These are phyloP conservation scores for Taenioides sp. DNA, from an alignment of 2,797 vertebrate genomes.

Conservation along the genomic window DNA sequence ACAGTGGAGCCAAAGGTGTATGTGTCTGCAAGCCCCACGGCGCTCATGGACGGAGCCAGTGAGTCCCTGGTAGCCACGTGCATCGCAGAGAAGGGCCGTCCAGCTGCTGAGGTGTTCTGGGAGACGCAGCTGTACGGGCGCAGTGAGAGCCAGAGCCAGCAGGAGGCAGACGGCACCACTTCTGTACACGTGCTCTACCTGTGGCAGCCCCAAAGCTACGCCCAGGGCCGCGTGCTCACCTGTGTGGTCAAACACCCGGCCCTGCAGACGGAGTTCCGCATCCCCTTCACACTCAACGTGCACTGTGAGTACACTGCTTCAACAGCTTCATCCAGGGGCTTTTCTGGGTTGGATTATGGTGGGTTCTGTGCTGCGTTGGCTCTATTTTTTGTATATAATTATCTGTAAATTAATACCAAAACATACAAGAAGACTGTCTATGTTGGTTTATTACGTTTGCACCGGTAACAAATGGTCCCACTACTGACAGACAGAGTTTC, in stretches of 20 bases:
- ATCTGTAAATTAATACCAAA: no score
- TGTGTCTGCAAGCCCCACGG: conserved; percentile 82
- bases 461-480: no score
- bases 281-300: conserved; percentile 84
- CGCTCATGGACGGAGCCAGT: conserved; percentile 86
- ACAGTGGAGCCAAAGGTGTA: conserved; percentile 93
- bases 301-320: conserved; percentile 84
- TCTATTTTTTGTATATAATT: no score
- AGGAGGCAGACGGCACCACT: conserved; percentile 86
- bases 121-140: conserved; percentile 85
- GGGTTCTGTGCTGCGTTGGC: no score
- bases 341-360: no score
- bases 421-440: no score
- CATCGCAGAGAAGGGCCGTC: conserved; percentile 91
- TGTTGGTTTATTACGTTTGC: no score
- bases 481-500: no score
- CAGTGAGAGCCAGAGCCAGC: conserved; percentile 74
- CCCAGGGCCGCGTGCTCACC: conserved; percentile 86
- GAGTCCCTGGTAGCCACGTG: conserved; percentile 90
- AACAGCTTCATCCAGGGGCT: not conserved
- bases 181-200: conserved; percentile 84
- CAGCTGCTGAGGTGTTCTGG: conserved; percentile 89
- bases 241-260: conserved; percentile 92
- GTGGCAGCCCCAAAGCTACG: conserved; percentile 85
- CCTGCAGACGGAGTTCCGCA: conserved; percentile 86